A percentile compares a stretch with the other conserved stretches of the same genome.
These are phyloP conservation scores for Stegophylla sp. DNA, from an alignment of 2,888 invertebrate genomes.

Conservation along the genomic window DNA sequence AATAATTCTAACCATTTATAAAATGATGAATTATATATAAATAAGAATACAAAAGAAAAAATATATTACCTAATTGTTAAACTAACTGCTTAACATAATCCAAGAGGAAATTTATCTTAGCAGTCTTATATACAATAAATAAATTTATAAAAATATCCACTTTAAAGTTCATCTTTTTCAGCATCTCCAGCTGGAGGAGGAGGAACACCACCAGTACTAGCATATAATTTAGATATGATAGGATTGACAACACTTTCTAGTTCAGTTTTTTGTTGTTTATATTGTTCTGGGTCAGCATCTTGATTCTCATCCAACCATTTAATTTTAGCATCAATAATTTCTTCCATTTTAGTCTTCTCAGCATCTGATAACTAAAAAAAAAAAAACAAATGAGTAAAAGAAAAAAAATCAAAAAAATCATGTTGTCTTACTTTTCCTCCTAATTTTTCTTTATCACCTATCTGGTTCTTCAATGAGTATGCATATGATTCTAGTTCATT, in stretches of 20 bases:
- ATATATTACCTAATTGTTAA: conserved; percentile 54
- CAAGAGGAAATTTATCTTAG: conserved; percentile 51
- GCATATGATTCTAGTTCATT: conserved; percentile 97
- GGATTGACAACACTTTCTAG: conserved; percentile 95
- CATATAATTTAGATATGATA: conserved; percentile 95
- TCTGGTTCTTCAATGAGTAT: conserved; percentile 96
- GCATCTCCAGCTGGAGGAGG: conserved; percentile 74
- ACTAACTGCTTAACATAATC: conserved; percentile 56
- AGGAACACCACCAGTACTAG: conserved; percentile 79
- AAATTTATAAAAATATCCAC: conserved; percentile 22
- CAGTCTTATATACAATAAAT: conserved; percentile 59
- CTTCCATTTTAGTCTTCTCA: conserved; percentile 93
- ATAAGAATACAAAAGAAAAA: conserved; percentile 46
- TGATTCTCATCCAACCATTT: conserved; percentile 97
- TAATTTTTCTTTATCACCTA: conserved; percentile 95
- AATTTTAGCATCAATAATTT: conserved; percentile 94
- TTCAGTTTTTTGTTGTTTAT: conserved; percentile 93
- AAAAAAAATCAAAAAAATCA: background rate
- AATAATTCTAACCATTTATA: conserved; percentile 52
- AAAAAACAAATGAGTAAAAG: background rate
- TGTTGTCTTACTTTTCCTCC: conserved; percentile 78
- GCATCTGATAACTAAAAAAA: conserved; percentile 73
- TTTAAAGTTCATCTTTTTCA: conserved; percentile 82
- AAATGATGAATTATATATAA: conserved; percentile 51
- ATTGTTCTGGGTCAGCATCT: conserved; percentile 89